Percentiles rank a stretch among this genome's conserved stretches.
phyloP scores from a whole-genome alignment of 2,797 vertebrate species.

The Dryobates pubescens region DNA sequence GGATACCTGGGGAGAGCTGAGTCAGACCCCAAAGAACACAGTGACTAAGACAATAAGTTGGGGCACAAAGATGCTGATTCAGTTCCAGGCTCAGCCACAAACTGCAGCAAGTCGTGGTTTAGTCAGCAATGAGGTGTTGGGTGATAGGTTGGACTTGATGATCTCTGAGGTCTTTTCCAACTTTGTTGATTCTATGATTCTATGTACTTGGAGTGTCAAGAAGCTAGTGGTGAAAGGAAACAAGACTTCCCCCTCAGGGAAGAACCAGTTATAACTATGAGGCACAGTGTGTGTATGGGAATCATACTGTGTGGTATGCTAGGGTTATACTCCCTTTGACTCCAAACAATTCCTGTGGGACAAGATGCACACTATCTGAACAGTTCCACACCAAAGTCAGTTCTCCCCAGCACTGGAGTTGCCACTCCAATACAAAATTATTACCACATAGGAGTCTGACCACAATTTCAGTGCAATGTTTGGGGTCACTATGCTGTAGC shows the following conservation, averaged over 20 bases:
- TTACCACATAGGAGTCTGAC: neutral
- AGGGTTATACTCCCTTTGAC: neutral
- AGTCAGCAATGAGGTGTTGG: no score
- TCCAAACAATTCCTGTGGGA: neutral
- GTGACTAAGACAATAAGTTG: slow-evolving; percentile 41
- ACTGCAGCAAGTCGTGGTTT: neutral
- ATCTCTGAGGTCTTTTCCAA: no score
- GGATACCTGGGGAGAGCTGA: slow-evolving; percentile 29
- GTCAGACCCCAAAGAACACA: slow-evolving; percentile 16
- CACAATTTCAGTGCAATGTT: neutral
- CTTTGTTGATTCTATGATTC: no score
- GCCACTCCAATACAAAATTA: neutral
- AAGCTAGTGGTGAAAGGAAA: neutral
- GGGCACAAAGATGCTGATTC: slow-evolving; percentile 22
- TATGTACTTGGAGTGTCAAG: neutral
- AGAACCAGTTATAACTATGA: neutral
- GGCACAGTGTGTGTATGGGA: neutral
- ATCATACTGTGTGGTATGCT: neutral
- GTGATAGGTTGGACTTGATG: no score
- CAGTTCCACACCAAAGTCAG: neutral
- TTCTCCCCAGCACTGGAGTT: neutral
- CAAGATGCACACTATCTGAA: neutral
- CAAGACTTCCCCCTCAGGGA: neutral
- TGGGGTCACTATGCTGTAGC: neutral
- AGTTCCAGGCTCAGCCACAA: slow-evolving; percentile 23